Percentiles rank a stretch among this genome's conserved stretches.
These are phyloP conservation scores for Leptobrachium ailaonicum DNA, from an alignment of 2,113 vertebrate genomes.

Conservation along the genomic window DNA sequence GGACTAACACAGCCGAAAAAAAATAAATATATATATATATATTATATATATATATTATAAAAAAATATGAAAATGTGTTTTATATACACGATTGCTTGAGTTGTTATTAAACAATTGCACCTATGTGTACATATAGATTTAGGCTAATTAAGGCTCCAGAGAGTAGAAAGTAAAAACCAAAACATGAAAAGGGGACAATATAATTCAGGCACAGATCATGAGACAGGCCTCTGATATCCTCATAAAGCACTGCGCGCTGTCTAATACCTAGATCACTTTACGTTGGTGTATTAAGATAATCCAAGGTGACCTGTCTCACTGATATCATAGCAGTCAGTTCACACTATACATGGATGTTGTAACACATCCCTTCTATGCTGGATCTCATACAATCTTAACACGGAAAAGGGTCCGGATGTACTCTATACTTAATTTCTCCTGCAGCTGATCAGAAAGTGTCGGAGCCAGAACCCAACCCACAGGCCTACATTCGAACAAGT, in stretches of 20 bases:
- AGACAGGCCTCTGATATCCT: neutral
- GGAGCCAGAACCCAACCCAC: slow-evolving; percentile 72
- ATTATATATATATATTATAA: too few species aligned
- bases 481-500: slow-evolving; percentile 81
- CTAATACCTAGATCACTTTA: slow-evolving; percentile 41
- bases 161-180: neutral
- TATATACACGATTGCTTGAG: too few species aligned
- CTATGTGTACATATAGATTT: neutral
- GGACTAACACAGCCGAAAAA: too few species aligned
- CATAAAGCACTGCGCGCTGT: slow-evolving; percentile 12
- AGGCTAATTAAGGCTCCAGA: neutral
- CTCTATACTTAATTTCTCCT: slow-evolving; percentile 44
- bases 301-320: slow-evolving; percentile 42
- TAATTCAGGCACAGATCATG: neutral
- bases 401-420: slow-evolving; percentile 21
- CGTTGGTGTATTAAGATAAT: slow-evolving; percentile 46
- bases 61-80: too few species aligned
- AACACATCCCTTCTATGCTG: slow-evolving; percentile 32
- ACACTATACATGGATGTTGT: slow-evolving; percentile 32
- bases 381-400: slow-evolving; percentile 9
- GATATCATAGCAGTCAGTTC: slow-evolving; percentile 11
- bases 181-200: neutral
- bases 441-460: slow-evolving; percentile 76
- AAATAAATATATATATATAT: too few species aligned
- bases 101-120: too few species aligned